Evolutionary conservation across 2,888 invertebrate species (phyloP).

Genomic region (Ecliptopera silaceata): DNA sequence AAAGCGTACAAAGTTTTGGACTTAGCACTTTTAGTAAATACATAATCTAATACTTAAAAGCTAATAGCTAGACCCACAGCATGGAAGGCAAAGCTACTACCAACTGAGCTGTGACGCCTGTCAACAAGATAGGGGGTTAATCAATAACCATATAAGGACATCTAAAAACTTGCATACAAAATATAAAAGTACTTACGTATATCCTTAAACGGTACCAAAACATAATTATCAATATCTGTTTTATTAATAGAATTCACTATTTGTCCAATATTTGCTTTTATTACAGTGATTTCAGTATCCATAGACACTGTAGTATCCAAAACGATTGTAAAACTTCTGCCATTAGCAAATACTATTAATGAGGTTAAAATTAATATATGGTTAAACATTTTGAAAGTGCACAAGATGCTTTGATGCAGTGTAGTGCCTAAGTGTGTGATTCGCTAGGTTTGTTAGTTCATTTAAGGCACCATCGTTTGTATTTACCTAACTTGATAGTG

Average conservation of each 20-base stretch:
- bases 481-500: neutral
- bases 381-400: constrained; percentile 22
- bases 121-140: too few relatives aligned
- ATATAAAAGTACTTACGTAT: constrained; percentile 32
- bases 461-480: neutral
- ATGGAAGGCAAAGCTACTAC: too few relatives aligned
- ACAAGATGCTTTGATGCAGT: neutral
- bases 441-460: neutral
- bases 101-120: too few relatives aligned
- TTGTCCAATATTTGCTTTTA: constrained; percentile 46
- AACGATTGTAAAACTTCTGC: constrained; percentile 57
- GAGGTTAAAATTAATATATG: constrained; percentile 1
- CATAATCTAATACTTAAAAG: too few relatives aligned
- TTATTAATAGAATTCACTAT: constrained; percentile 31
- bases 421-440: constrained; percentile 1
- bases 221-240: constrained; percentile 37
- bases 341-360: constrained; percentile 14
- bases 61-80: too few relatives aligned
- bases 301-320: constrained; percentile 59
- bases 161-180: too few relatives aligned
- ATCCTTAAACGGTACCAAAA: constrained; percentile 50
- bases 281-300: constrained; percentile 48
- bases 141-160: too few relatives aligned
- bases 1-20: too few relatives aligned
- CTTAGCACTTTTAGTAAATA: too few relatives aligned